phyloP scores from a whole-genome alignment of 1,140 invertebrate species.

The Dinothrombium tinctorium region DNA sequence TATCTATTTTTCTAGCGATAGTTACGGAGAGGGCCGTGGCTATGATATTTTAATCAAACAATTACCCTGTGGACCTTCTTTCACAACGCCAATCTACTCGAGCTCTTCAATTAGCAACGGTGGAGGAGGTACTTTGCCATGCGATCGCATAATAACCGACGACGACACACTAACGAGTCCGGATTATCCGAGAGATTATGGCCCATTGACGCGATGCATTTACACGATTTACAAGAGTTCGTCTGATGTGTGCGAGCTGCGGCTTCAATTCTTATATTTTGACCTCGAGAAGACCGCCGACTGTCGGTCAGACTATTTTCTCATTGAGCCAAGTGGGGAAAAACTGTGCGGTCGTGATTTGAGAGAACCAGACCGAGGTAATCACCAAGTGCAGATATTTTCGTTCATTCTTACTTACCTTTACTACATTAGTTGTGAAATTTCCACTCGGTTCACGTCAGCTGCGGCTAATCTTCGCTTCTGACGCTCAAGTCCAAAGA shows the following conservation, averaged over 20 bases:
- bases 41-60: constrained; percentile 15
- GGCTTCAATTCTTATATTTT: constrained; percentile 13
- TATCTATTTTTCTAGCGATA: constrained; percentile 14
- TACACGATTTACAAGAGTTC: constrained; percentile 10
- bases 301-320: constrained; percentile 13
- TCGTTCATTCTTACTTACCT: neutral
- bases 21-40: constrained; percentile 9
- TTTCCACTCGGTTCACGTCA: neutral
- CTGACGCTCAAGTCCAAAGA: constrained; percentile 13
- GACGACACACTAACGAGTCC: constrained; percentile 2
- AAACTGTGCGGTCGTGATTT: constrained; percentile 11
- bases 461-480: constrained; percentile 14
- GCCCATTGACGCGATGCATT: constrained; percentile 10
- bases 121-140: neutral
- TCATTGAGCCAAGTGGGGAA: constrained; percentile 12
- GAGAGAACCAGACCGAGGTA: neutral
- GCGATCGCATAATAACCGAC: neutral
- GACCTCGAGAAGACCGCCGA: constrained; percentile 12
- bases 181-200: constrained; percentile 13
- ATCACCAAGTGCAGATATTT: neutral
- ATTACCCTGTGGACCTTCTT: constrained; percentile 5
- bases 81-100: neutral
- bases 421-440: neutral
- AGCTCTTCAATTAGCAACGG: neutral
- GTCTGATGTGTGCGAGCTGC: constrained; percentile 10